Base-by-base conservation (phyloP, 1,140 invertebrate genomes). In the Cryptotermes secundus region DNA sequence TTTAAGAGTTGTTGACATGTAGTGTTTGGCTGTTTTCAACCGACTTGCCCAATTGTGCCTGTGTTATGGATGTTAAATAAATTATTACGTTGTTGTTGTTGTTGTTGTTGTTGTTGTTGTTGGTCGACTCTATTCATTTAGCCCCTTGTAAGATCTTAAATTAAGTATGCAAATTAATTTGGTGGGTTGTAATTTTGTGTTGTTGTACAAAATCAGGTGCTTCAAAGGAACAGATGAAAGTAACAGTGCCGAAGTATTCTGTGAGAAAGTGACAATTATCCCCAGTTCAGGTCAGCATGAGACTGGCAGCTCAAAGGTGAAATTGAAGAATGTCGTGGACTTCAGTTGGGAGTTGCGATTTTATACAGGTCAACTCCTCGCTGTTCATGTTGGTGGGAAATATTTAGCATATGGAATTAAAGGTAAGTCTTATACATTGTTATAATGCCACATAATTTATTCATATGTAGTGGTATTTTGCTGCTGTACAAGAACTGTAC, bases 401-500 rank as follows among this genome's bases (percentile, higher is more conserved):
- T 96, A 96, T 89, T 90, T 98, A 86, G 97, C 97, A 0, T 99
- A 98, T 92, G 96, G 94, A 81, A 94, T 98, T 83, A 97, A 96
- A 94, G 95, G 96, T 97, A 90, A 88, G 84, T 80, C 7, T 7
- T 9, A 9, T 35, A 9, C 19, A n/a, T 72, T 72, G 59, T 72
- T 31, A 72, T n/a, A 26, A 72, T 31, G n/a, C 31, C 26, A 1
- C 26, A 31, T 31, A 9, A 9, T 72, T 72, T 31, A 31, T 6
- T 72, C n/a, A 31, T 72, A 7, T 6, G 26, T 9, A 49, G 22
- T 49, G 45, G 22, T 4, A 38, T 38, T 38, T 6, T 38, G 38
- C 38, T 38, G 38, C 38, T 38, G 12, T 38, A 12, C 4, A 49
- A 19, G 0, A 49, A 19, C 3, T 49, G 45, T 19, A 49, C 45